Evolutionary conservation across 2,797 vertebrate genomes (phyloP).

Genomic region (Ataeniobius toweri): DNA sequence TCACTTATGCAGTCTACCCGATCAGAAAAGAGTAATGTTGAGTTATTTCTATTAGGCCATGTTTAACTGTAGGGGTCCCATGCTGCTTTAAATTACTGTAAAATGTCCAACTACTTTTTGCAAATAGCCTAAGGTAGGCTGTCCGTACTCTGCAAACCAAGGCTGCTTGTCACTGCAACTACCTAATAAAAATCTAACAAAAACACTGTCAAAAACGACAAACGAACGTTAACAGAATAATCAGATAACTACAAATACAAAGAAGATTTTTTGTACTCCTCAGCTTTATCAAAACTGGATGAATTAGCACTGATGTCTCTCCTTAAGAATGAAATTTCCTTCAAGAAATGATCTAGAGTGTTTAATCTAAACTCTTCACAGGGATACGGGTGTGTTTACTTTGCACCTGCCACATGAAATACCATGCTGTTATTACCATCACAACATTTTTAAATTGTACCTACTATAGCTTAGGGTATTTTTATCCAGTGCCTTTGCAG

Average conservation of each 20-base stretch:
- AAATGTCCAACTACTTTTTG: no score
- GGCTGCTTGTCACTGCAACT: no score
- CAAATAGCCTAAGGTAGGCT: no score
- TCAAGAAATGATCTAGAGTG: slow-evolving; percentile 13
- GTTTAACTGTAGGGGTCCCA: no score
- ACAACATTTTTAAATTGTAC: slow-evolving; percentile 30
- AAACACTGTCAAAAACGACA: no score
- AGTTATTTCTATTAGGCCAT: no score
- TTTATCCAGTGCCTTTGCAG: slow-evolving; percentile 53
- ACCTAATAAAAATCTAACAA: no score
- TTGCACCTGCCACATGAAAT: slow-evolving; percentile 44
- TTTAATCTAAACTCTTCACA: slow-evolving; percentile 15
- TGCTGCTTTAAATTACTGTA: no score
- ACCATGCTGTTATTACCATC: slow-evolving; percentile 39
- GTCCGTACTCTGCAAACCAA: no score
- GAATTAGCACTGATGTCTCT: slow-evolving; percentile 11
- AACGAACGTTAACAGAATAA: no score
- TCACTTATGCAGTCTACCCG: no score
- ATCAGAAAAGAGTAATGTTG: no score
- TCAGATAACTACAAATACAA: not conserved
- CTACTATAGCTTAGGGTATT: slow-evolving; percentile 39
- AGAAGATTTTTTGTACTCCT: not conserved
- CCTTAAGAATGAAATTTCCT: slow-evolving; percentile 22
- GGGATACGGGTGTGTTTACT: slow-evolving; percentile 1
- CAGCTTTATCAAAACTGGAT: slow-evolving; percentile 8